Conservation (phyloP, 2,113 vertebrate genomes). For the Macaca mulatta region DNA sequence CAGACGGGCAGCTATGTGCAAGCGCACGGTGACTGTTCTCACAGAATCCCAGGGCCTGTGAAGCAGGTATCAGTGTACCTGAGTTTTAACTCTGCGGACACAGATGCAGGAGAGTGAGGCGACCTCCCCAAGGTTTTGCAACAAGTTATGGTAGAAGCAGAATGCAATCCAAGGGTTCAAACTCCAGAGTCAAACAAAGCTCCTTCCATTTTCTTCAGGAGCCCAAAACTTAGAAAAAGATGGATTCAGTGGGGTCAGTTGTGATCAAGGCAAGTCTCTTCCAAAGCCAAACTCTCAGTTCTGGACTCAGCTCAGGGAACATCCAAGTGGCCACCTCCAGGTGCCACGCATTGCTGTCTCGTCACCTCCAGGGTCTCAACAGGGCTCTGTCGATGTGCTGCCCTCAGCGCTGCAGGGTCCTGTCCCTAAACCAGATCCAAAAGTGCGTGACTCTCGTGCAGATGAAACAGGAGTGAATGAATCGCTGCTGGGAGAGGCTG, state of each 20-base stretch:
- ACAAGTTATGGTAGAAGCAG: no score
- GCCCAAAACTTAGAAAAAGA: not conserved
- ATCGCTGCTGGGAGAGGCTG: rapidly evolving
- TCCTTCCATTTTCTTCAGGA: rapidly evolving
- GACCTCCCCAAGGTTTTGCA: not conserved
- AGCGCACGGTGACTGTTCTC: not conserved
- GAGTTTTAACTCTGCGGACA: rapidly evolving
- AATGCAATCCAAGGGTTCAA: not conserved
- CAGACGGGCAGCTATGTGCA: no score
- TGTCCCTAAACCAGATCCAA: no score
- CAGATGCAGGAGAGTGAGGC: rapidly evolving
- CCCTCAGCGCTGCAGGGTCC: no score
- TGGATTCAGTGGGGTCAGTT: rapidly evolving
- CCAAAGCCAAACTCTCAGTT: not conserved
- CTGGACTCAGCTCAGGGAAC: not conserved
- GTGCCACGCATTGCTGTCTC: rapidly evolving
- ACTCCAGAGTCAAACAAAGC: rapidly evolving
- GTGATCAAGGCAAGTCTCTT: rapidly evolving
- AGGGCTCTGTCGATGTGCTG: rapidly evolving
- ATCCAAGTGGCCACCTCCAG: rapidly evolving
- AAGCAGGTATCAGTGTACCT: no score
- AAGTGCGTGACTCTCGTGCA: no score
- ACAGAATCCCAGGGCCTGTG: not conserved
- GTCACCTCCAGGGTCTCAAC: rapidly evolving
- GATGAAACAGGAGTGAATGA: not conserved